phyloP scores from a whole-genome alignment of 2,113 vertebrate genomes.

The Marcusenius ussheri region DNA sequence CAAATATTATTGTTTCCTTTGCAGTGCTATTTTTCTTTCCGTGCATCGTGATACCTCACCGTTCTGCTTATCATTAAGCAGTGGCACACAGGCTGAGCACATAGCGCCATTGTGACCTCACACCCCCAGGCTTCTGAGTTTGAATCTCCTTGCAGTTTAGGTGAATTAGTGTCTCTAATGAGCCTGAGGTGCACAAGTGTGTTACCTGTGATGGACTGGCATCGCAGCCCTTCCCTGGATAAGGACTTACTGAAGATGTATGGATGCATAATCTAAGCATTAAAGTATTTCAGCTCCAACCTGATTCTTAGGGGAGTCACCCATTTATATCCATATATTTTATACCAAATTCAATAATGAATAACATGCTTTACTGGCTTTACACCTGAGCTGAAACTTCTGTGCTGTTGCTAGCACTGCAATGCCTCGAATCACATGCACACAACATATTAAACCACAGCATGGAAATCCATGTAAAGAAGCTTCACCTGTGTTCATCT shows the following conservation, averaged over 20 bases:
- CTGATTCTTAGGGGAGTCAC: neutral
- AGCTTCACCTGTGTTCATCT: neutral
- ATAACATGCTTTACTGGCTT: neutral
- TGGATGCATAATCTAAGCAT: neutral
- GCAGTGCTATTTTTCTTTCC: neutral
- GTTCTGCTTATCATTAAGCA: neutral
- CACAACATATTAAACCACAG: neutral
- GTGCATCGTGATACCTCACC: neutral
- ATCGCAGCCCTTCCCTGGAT: neutral
- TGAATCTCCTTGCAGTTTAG: neutral
- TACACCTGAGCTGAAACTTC: neutral
- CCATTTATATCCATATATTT: neutral
- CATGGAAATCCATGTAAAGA: neutral
- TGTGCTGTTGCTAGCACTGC: neutral
- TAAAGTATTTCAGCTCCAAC: neutral
- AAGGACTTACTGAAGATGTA: neutral
- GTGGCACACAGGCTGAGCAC: neutral
- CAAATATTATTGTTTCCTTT: neutral
- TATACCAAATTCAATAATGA: neutral
- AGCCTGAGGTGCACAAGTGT: neutral
- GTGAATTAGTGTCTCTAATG: neutral
- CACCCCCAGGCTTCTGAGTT: neutral
- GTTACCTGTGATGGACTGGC: neutral
- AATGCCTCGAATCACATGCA: neutral
- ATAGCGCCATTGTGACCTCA: neutral